Evolutionary conservation across 1,140 invertebrate species (phyloP), one percentile per base, ranked within the genome.

Genomic region (Zaprionus camerounensis): DNA sequence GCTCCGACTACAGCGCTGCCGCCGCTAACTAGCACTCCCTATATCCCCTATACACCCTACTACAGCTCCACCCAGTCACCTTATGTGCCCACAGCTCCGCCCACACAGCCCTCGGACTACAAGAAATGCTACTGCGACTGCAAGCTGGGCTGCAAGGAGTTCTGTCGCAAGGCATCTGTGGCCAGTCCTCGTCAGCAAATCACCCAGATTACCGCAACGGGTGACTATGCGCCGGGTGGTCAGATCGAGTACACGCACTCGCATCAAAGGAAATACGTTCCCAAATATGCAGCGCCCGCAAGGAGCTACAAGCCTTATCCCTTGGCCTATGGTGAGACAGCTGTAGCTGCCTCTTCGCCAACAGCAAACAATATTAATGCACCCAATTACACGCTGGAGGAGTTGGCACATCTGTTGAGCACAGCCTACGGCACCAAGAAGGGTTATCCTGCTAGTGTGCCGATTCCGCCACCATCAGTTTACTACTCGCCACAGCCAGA

Each of bases 41-140:
- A 61, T 9, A 34, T 34, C 0, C 9, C 31, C 9, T 31, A 31
- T 31, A 13, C 24, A 2, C 22, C 15, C 53, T 31, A 61, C 24
- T 70, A 63, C 24, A n/a, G 28, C 15, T 24, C 57, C 7, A 57
- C 64, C 0, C 55, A 31, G 6, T 28, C 66, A 0, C 65, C 34
- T 2, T 46, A 61, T 20, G 62, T 22, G 0, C 46, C 61, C 49
- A 61, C 34, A 3, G 6, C 41, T 9, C 9, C 20, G 4, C 46
- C 46, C 20, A 51, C 46, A 24, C 20, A 51, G n/a, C 44, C 49
- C 0, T 58, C 81, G 0, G 28, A 66, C 1, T 91, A 75, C 41
- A 81, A 87, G 58, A 91, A 87, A 44, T 92, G 91, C 67, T 92
- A 92, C 58, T 92, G 82, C 41, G 91, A 92, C 15, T 92, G 91